Evolutionary conservation across 2,113 vertebrate genomes (phyloP).

Genomic region (Forbesichthys papilliferus): DNA sequence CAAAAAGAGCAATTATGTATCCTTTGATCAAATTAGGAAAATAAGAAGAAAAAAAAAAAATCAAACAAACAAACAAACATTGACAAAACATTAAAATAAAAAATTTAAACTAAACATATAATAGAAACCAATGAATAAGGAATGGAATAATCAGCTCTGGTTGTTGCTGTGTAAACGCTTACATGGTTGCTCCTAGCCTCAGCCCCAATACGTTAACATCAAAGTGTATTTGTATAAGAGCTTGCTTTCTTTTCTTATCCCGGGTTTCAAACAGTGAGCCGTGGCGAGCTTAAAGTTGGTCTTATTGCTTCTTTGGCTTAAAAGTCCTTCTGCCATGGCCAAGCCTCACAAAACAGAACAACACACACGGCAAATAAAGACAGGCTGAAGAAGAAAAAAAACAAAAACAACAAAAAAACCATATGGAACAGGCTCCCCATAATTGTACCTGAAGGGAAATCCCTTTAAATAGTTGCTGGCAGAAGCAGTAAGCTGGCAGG

Average conservation of each 20-base stretch:
- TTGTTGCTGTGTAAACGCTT: conserved; percentile 53
- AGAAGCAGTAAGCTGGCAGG: conserved; percentile 67
- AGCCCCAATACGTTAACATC: conserved; percentile 65
- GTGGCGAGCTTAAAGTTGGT: conserved; percentile 27
- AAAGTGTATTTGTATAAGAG: conserved; percentile 76
- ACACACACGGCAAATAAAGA: conserved; percentile 60
- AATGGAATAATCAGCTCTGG: conserved; percentile 53
- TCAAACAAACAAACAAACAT: not conserved
- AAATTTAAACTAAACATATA: not conserved
- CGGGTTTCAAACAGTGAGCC: conserved; percentile 49
- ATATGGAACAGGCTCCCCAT: conserved; percentile 50
- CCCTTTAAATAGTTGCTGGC: conserved; percentile 76
- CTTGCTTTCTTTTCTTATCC: conserved; percentile 69
- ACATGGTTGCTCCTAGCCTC: conserved; percentile 49
- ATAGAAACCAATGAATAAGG: conserved; percentile 40
- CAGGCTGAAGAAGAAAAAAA: conserved; percentile 32
- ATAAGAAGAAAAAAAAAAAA: conserved; percentile 8
- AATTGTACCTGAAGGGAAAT: conserved; percentile 83
- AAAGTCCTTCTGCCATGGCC: conserved; percentile 40
- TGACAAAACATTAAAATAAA: not conserved
- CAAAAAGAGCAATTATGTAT: conserved; percentile 56
- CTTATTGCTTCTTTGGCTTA: conserved; percentile 60
- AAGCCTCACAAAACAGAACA: conserved; percentile 51
- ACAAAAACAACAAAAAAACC: conserved; percentile 18
- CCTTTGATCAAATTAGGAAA: conserved; percentile 55